Conservation (phyloP, 2,797 vertebrate genomes). For the Cossypha niveicapilla region DNA sequence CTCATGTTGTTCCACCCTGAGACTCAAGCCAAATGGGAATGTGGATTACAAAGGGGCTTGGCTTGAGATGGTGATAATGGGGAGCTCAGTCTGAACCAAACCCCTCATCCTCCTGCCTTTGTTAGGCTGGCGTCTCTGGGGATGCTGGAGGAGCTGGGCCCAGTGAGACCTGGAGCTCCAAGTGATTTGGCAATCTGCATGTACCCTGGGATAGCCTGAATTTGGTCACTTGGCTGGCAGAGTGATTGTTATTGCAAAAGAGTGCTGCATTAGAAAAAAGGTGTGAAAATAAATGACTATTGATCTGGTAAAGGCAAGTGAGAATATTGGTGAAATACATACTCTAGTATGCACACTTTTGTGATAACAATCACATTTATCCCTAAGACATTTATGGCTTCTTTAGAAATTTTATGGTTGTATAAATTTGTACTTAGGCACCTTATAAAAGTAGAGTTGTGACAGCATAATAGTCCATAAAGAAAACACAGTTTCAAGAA, state of each 20-base stretch:
- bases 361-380: neutral
- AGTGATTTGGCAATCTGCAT: neutral
- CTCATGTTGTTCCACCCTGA: neutral
- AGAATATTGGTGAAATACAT: neutral
- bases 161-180: neutral
- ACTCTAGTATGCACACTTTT: neutral
- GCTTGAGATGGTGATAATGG: neutral
- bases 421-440: conserved; percentile 34
- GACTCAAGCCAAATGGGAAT: neutral
- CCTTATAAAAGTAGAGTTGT: conserved; percentile 30
- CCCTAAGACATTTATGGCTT: conserved; percentile 12
- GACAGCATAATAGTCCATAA: neutral
- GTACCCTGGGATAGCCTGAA: neutral
- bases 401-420: conserved; percentile 44
- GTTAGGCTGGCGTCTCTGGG: neutral
- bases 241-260: neutral
- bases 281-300: neutral
- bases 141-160: neutral
- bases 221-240: neutral
- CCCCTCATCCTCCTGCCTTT: neutral
- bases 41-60: neutral
- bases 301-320: conserved; percentile 3
- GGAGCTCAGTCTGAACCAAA: neutral
- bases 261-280: neutral
- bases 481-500: neutral